Percentiles rank a stretch among this genome's conserved stretches.
phyloP scores from a whole-genome alignment of 2,797 vertebrate genomes.

The Anguilla marmorata region DNA sequence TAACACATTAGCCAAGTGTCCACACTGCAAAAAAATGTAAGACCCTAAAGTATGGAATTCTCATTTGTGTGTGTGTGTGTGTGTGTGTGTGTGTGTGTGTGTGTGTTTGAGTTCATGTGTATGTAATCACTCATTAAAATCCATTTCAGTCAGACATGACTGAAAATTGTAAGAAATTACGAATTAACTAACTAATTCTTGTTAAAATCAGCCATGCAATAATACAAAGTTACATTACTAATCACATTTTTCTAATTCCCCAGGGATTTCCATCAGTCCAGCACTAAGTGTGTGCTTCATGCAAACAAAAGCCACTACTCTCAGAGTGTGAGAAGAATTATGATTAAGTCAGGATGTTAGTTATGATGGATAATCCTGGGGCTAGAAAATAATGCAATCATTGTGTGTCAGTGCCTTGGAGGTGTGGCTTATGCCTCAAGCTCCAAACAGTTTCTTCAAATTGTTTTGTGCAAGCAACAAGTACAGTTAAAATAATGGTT shows the following conservation, averaged over 20 bases:
- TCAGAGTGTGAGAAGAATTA: neutral
- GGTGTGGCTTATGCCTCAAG: neutral
- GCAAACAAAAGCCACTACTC: neutral
- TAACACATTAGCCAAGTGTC: slow-evolving; percentile 98
- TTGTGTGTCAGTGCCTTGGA: neutral
- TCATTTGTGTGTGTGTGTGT: slow-evolving; percentile 5
- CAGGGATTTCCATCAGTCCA: neutral
- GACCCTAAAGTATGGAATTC: slow-evolving; percentile 58
- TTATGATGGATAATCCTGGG: slow-evolving; percentile 23
- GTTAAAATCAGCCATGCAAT: neutral
- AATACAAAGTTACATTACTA: neutral
- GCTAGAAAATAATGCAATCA: neutral
- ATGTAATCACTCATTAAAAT: neutral
- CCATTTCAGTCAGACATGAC: neutral
- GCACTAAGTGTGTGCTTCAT: neutral
- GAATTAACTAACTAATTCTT: neutral
- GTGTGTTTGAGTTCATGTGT: neutral
- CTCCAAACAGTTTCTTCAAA: neutral
- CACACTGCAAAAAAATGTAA: slow-evolving; percentile 99
- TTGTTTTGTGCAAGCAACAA: neutral
- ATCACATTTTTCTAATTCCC: neutral
- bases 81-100: slow-evolving; percentile 8
- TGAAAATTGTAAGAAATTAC: too few relatives aligned
- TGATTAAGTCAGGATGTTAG: neutral
- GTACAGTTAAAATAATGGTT: neutral